These are phyloP conservation scores for Scotopteryx bipunctaria DNA, from an alignment of 2,888 invertebrate species.

Conservation along the genomic window DNA sequence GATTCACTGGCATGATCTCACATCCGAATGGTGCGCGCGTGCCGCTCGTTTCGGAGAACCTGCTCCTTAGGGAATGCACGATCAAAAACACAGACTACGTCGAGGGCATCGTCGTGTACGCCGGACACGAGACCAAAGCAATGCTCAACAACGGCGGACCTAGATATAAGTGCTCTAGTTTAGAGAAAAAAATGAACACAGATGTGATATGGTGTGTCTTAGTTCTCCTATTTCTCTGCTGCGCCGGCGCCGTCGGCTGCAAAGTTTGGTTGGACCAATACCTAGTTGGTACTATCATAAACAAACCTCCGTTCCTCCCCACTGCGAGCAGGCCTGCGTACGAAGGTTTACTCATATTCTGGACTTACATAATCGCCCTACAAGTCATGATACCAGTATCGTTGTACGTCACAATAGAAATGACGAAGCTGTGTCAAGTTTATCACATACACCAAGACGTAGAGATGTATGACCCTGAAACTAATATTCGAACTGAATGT, in stretches of 20 bases:
- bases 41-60: constrained; percentile 93
- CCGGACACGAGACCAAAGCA: constrained; percentile 98
- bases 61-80: constrained; percentile 95
- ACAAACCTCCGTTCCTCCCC: constrained; percentile 86
- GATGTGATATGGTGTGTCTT: constrained; percentile 98
- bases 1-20: constrained; percentile 95
- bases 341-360: constrained; percentile 94
- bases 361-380: constrained; percentile 97
- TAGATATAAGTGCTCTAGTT: constrained; percentile 94
- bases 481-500: constrained; percentile 90
- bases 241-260: constrained; percentile 95
- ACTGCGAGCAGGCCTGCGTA: constrained; percentile 83
- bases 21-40: constrained; percentile 91
- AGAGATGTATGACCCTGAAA: constrained; percentile 92
- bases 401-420: constrained; percentile 97
- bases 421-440: constrained; percentile 97
- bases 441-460: constrained; percentile 96
- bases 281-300: constrained; percentile 62
- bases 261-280: constrained; percentile 91
- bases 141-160: constrained; percentile 99
- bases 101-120: constrained; percentile 98
- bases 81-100: constrained; percentile 98
- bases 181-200: constrained; percentile 97
- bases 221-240: constrained; percentile 93
- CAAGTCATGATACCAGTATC: constrained; percentile 99